Base-by-base conservation (phyloP, 2,888 invertebrate genomes). In the Epinotia ramella region DNA sequence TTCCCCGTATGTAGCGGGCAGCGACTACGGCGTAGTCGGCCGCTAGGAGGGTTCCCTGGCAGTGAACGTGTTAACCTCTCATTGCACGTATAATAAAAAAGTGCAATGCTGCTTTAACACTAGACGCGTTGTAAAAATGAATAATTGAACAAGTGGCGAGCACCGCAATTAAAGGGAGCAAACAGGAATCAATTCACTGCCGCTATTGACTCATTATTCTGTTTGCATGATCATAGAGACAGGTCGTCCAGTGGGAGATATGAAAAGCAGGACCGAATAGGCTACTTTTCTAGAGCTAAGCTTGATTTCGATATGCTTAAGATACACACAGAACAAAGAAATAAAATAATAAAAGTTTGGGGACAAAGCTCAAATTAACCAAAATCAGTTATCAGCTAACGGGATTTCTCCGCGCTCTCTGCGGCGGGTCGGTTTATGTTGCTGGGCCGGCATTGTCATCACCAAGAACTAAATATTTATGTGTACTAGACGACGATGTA, bases 121-220 rank as follows among this genome's bases (percentile, higher is more conserved):
- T 65, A 24, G 18, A 44, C 57, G 72, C 44, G 63, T 63, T 65
- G 40, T 65, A 65, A 59, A 60, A n/a, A 72, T 72, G 57, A 72
- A 72, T 73, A 73, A 73, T 65, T 59, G 56, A 69, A 60, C 46
- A 64, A 63, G 56, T 44, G 64, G 44, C 69, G 40, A 44, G 59
- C 44, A 18, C 57, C 40, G 16, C 53, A 63, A 63, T 33, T 53
- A 56, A 60, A 40, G 53, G 53, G 67, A 67, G 73, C 24, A 28
- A 62, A 67, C 73, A 67, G 56, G 67, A 68, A 73, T 73, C 73
- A 73, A 67, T 73, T 62, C 67, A 73, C 73, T 56, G 60, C 67
- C 62, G 20, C 62, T 73, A 73, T 73, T 73, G 73, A 73, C 73
- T 73, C 67, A 73, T 68, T 62, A 68, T 53, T 62, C 40, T 73